These are phyloP conservation scores for Rhyzopertha dominica DNA, from an alignment of 1,140 invertebrate genomes.

Conservation along the genomic window DNA sequence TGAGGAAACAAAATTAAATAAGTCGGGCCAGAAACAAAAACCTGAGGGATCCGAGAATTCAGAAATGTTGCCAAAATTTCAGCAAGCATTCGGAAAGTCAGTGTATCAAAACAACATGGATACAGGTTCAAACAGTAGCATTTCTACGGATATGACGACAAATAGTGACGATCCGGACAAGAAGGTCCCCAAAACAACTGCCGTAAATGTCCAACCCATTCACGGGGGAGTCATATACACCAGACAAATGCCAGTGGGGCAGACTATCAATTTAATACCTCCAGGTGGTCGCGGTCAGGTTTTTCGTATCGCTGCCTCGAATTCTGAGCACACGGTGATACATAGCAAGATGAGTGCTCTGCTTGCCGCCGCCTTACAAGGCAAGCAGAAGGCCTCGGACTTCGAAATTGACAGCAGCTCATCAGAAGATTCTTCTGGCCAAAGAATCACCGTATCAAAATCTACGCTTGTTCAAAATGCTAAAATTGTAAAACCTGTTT, in stretches of 20 bases:
- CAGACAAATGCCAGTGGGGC: conserved; percentile 54
- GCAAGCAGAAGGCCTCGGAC: conserved; percentile 30
- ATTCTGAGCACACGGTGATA: conserved; percentile 44
- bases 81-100: conserved; percentile 70
- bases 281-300: conserved; percentile 38
- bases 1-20: conserved; percentile 53
- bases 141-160: conserved; percentile 37
- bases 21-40: conserved; percentile 32
- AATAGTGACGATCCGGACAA: conserved; percentile 19
- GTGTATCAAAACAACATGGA: conserved; percentile 47
- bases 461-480: conserved; percentile 46
- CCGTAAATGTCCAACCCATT: conserved; percentile 50
- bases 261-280: conserved; percentile 57
- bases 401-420: no score
- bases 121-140: conserved; percentile 12
- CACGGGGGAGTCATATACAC: conserved; percentile 59
- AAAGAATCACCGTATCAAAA: conserved; percentile 24
- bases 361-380: conserved; percentile 44
- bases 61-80: conserved; percentile 63
- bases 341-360: conserved; percentile 47
- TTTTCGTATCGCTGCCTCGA: conserved; percentile 41
- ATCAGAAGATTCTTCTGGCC: conserved; percentile 28
- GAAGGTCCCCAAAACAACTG: conserved; percentile 26
- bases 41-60: conserved; percentile 7
- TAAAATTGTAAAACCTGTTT: conserved; percentile 51